Base-by-base conservation (phyloP, 2,113 vertebrate genomes). In the Nothobranchius furzeri region DNA sequence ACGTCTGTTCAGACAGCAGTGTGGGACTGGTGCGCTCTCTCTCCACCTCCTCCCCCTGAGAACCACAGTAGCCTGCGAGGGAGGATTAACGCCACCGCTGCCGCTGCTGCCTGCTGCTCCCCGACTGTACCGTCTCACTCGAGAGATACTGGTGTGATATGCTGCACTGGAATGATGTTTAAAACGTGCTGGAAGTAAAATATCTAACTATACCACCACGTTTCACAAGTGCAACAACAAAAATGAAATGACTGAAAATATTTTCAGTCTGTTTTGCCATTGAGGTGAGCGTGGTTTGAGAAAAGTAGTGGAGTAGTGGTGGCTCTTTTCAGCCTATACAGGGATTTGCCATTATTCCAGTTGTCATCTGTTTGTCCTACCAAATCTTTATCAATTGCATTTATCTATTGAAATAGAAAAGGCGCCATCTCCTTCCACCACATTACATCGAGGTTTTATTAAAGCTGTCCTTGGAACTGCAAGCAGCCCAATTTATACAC, bases 31-130 rank as follows among this genome's bases (percentile, higher is more conserved):
- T 57, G 50, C 61, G 70, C 52, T 35, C 46, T 54, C n/a, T 57
- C 37, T 40, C 61, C 59, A 64, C 47, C 73, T 70, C 63, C 53
- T 40, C 37, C 53, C 60, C 12, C 52, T 14, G 14, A 79, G 75
- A 60, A 73, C 70, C 55, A 54, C 1, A 6, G 46, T 60, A 61
- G 60, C 59, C 46, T 75, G 56, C 79, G 72, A 76, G 63, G 70
- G 75, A 71, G 81, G 72, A 83, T 85, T 79, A 87, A 76, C 78
- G 20, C 20, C 20, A 37, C 3, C 14, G 15, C 42, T 58, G 65
- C 60, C 3, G n/a, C 53, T 2, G n/a, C 51, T 77, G 46, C 69
- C 57, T 66, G 40, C 55, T 12, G 25, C 71, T 72, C 70, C 57
- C 54, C 54, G n/a, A 20, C 48, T 57, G 40, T 43, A 59, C 50